These are phyloP conservation scores for Drosophila algonquin DNA, from an alignment of 2,888 invertebrate species.

Conservation along the genomic window DNA sequence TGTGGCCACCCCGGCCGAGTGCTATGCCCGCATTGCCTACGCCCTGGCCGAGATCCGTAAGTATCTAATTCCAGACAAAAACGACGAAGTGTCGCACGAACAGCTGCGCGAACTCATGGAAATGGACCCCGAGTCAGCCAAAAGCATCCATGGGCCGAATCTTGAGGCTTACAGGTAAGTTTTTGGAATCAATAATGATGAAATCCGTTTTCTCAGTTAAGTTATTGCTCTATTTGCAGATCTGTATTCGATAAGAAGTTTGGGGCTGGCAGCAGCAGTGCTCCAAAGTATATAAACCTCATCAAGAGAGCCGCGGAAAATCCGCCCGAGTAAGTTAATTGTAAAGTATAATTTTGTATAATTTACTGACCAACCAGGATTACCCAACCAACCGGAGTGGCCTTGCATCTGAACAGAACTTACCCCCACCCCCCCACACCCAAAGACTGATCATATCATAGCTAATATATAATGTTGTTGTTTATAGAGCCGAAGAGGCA, in stretches of 20 bases:
- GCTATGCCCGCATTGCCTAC: conserved; percentile 88
- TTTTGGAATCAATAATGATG: not conserved
- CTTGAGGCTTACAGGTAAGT: conserved; percentile 67
- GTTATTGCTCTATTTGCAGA: conserved; percentile 41
- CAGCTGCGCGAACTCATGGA: conserved; percentile 75
- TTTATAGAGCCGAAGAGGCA: conserved; percentile 62
- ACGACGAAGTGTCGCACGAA: conserved; percentile 78
- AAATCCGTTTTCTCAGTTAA: not conserved
- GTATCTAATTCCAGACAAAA: conserved; percentile 80
- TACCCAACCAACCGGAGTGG: not conserved
- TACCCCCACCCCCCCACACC: not conserved
- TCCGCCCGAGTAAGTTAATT: conserved; percentile 77
- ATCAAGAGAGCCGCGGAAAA: conserved; percentile 74
- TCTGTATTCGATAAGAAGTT: conserved; percentile 77
- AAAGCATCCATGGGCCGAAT: conserved; percentile 69
- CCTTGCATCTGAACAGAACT: not conserved
- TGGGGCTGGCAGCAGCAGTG: conserved; percentile 51
- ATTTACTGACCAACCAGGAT: conserved; percentile 37
- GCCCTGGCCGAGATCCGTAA: conserved; percentile 79
- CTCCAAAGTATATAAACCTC: conserved; percentile 73
- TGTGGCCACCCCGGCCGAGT: conserved; percentile 93
- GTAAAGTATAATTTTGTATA: conserved; percentile 73
- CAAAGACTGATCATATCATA: not conserved
- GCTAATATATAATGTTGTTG: conserved; percentile 9
- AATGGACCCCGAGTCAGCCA: conserved; percentile 75